Base-by-base conservation (phyloP, 1,140 invertebrate species). In the Nomia melanderi region DNA sequence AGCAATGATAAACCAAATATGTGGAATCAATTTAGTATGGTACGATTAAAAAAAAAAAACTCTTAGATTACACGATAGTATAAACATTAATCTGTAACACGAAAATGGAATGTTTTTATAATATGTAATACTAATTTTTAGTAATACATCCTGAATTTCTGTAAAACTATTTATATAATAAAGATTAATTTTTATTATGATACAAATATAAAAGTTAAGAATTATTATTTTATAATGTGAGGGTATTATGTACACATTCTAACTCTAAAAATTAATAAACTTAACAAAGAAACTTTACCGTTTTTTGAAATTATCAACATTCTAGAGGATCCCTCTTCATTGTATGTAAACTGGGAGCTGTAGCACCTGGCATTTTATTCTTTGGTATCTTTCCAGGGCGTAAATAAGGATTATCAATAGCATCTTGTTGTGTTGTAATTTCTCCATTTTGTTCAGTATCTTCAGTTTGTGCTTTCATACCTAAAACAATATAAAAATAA, bases 341-440 rank as follows among this genome's bases (percentile, higher is more conserved):
- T 8, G 57, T 39, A n/a, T 81, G 76, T 11, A 73, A 60, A 20
- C 62, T 54, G 14, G 67, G 67, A n/a, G 25, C 44, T 25, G 59
- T 66, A 17, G 41, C 82, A 29, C 74, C 67, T 59, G 82, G 60
- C 31, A 85, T 66, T 83, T 90, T 92, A 69, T 92, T 92, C 80
- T 93, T 92, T 7, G 96, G 96, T 84, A 96, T 90, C 87, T 96
- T 97, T 0, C 96, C 96, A 1, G 96, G 96, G 39, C 96, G 93
- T 71, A 98, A 93, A 89, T 97, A 98, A 0, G 97, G 97, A 93
- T 98, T 98, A 88, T 98, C 97, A 83, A 97, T 97, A 12, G 94
- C 92, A 64, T 94, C 94, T 86, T 93, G 93, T 77, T 94, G 92
- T 12, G 90, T 86, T 56, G 89, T 86, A 27, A 86, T 91, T 79